Percentiles rank a stretch among this genome's conserved stretches.
phyloP scores from a whole-genome alignment of 2,113 vertebrate genomes.

The Thryonomys swinderianus region DNA sequence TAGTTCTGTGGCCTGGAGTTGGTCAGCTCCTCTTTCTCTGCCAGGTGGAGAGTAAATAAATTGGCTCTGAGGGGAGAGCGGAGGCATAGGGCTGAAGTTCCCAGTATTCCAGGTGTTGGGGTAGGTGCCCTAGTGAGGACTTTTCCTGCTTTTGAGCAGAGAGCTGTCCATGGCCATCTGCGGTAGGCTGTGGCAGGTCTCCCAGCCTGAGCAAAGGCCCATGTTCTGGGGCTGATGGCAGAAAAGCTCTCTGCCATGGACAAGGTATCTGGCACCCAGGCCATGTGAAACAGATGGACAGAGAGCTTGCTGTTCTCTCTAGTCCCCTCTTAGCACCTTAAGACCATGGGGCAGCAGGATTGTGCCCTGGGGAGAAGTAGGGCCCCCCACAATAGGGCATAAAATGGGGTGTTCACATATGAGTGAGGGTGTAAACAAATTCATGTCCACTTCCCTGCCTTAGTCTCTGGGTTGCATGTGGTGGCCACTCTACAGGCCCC shows the following conservation, averaged over 20 bases:
- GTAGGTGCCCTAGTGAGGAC: background rate
- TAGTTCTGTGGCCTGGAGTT: constrained; percentile 61
- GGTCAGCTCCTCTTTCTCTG: background rate
- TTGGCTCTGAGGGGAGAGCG: fast-evolving
- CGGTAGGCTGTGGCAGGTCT: background rate
- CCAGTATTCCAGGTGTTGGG: fast-evolving
- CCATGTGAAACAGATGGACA: background rate
- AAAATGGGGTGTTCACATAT: background rate
- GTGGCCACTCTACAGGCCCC: too few species aligned
- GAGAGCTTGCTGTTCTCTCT: background rate
- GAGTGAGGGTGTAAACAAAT: background rate
- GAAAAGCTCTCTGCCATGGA: background rate
- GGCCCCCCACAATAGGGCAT: background rate
- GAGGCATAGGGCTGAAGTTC: fast-evolving
- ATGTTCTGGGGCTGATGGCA: background rate
- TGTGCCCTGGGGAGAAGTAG: background rate
- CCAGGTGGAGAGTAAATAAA: background rate
- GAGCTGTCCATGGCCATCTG: background rate
- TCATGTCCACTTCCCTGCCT: background rate
- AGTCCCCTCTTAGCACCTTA: too few species aligned
- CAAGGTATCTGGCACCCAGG: background rate
- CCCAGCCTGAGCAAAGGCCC: background rate
- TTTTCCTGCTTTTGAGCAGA: background rate
- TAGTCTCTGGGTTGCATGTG: background rate
- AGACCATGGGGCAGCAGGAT: background rate